Conservation (phyloP, 2,113 vertebrate genomes). For the Drymodes brunneopygia region DNA sequence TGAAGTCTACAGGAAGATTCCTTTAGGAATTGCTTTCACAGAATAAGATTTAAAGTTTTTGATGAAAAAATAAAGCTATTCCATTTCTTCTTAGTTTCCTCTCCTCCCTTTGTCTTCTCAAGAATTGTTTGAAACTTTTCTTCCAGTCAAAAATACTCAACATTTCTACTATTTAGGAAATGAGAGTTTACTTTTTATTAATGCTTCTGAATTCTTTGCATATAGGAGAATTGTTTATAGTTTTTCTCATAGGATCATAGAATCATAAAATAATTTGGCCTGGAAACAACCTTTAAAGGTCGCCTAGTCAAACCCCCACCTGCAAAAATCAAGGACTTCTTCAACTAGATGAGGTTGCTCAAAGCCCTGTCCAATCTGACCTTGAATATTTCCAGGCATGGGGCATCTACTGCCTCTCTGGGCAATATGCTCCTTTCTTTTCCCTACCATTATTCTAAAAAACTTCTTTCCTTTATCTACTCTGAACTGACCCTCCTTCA, state of each 20-base stretch:
- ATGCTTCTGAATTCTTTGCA: neutral
- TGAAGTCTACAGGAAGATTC: neutral
- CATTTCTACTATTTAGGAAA: neutral
- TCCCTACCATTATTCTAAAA: neutral
- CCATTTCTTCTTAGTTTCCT: neutral
- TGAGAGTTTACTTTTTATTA: neutral
- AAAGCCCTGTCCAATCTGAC: neutral
- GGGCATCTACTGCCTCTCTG: fast-evolving
- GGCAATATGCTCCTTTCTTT: neutral
- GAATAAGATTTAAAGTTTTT: neutral
- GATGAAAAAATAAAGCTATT: neutral
- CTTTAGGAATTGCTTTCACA: neutral
- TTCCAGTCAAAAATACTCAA: neutral
- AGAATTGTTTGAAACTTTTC: neutral
- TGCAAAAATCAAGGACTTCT: neutral
- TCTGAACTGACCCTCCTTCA: fast-evolving
- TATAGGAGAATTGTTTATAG: neutral
- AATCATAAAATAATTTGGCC: neutral
- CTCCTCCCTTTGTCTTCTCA: neutral
- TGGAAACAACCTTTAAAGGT: neutral
- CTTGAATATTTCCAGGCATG: neutral
- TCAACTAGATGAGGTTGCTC: neutral
- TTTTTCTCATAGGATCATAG: neutral
- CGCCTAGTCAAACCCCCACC: neutral
- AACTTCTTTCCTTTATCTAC: neutral